These are phyloP conservation scores for Ceuthmochares aereus DNA, from an alignment of 2,113 vertebrate genomes.

Conservation along the genomic window DNA sequence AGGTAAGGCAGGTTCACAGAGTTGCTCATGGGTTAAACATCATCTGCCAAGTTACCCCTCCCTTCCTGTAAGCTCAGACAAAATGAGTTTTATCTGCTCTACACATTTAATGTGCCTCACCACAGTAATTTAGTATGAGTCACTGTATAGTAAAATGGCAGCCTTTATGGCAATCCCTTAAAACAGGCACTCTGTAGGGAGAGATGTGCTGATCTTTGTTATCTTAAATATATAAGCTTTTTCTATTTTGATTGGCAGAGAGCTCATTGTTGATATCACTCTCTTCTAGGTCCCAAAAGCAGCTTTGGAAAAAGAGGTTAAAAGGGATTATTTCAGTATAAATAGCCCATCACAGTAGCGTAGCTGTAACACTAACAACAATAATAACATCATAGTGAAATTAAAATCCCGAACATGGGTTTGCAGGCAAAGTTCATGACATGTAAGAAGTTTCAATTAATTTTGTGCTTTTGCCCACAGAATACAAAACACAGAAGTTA, in stretches of 20 bases:
- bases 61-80: constrained; percentile 13
- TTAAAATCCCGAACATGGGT: not conserved
- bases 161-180: not conserved
- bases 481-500: not conserved
- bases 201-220: not conserved
- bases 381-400: not conserved
- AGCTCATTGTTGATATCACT: not conserved
- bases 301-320: not conserved
- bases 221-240: not conserved
- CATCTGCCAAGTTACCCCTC: not conserved
- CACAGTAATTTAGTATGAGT: not conserved
- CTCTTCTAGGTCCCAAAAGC: not conserved
- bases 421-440: not conserved
- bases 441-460: not conserved
- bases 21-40: not conserved
- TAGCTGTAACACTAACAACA: not conserved
- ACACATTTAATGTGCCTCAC: not conserved
- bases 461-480: not conserved
- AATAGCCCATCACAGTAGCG: not conserved
- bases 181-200: not conserved
- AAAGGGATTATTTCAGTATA: not conserved
- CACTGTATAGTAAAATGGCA: not conserved
- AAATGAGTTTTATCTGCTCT: not conserved
- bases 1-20: not conserved
- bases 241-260: not conserved